Evolutionary conservation across 2,888 invertebrate genomes (phyloP).

Genomic region (Nomada hirtipes): DNA sequence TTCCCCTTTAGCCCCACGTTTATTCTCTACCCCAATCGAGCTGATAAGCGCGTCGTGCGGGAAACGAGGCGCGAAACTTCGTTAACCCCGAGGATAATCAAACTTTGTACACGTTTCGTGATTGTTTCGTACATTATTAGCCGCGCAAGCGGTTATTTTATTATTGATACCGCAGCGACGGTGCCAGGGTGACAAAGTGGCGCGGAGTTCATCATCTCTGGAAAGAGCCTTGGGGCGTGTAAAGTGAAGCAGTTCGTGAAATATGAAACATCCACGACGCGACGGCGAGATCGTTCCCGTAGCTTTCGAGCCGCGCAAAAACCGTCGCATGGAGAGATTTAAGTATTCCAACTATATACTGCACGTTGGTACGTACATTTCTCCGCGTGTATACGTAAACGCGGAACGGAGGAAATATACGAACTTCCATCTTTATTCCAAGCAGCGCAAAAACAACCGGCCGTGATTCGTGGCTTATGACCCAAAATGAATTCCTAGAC

Average conservation of each 20-base stretch:
- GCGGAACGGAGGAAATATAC: background rate
- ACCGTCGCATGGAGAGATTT: constrained; percentile 29
- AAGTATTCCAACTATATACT: constrained; percentile 31
- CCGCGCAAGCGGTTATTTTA: constrained; percentile 61
- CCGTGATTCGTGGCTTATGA: background rate
- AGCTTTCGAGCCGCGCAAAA: constrained; percentile 20
- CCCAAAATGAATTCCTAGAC: constrained; percentile 5
- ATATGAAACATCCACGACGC: constrained; percentile 57
- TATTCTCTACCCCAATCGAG: constrained; percentile 6
- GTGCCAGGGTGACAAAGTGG: constrained; percentile 39
- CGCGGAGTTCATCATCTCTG: constrained; percentile 63
- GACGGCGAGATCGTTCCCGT: constrained; percentile 28
- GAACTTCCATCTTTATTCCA: background rate
- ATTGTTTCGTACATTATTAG: constrained; percentile 70
- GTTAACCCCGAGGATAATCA: constrained; percentile 62
- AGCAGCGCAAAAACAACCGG: background rate
- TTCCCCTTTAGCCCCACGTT: background rate
- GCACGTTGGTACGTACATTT: background rate
- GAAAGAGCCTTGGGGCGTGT: constrained; percentile 54
- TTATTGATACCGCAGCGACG: constrained; percentile 63
- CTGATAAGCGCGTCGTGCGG: constrained; percentile 33
- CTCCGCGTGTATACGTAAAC: background rate
- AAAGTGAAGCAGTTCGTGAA: constrained; percentile 56
- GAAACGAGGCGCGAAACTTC: constrained; percentile 46
- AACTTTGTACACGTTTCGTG: constrained; percentile 62